A percentile compares a stretch with the other conserved stretches of the same genome.
phyloP scores from a whole-genome alignment of 2,888 invertebrate species.

The Dyspetes luteomarginatus region DNA sequence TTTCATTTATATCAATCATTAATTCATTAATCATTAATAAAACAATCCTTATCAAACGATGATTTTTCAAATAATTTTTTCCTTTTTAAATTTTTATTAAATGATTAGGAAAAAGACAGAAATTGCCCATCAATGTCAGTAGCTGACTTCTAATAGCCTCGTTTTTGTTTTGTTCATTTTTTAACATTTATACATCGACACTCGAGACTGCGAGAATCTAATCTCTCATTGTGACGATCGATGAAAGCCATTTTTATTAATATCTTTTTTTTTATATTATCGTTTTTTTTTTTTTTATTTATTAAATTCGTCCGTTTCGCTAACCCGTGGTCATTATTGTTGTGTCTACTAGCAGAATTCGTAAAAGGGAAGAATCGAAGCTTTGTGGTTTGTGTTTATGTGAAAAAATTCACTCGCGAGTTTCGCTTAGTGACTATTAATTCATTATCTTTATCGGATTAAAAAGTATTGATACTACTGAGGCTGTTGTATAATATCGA shows the following conservation, averaged over 20 bases:
- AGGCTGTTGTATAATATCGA: conserved; percentile 54
- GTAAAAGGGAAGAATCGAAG: conserved; percentile 60
- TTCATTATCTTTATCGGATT: conserved; percentile 59
- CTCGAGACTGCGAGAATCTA: conserved; percentile 63
- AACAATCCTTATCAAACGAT: no score
- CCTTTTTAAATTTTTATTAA: background rate
- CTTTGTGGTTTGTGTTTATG: conserved; percentile 61
- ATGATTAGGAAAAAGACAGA: conserved; percentile 32
- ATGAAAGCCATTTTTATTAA: conserved; percentile 48
- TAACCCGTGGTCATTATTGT: conserved; percentile 62
- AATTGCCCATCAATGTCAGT: conserved; percentile 47
- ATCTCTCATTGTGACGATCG: conserved; percentile 58
- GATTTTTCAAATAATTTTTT: no score
- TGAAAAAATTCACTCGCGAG: conserved; percentile 54
- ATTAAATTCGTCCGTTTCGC: conserved; percentile 60
- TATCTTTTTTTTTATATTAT: conserved; percentile 62
- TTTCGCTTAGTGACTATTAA: conserved; percentile 44
- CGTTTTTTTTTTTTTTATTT: conserved; percentile 53
- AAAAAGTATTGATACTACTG: conserved; percentile 51
- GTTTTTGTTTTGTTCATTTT: conserved; percentile 36
- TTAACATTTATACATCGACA: conserved; percentile 60
- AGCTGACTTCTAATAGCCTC: conserved; percentile 56
- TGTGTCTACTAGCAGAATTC: conserved; percentile 58
- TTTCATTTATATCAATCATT: no score
- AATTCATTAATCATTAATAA: no score